Evolutionary conservation across 2,113 vertebrate species (phyloP), one percentile per base, ranked within the genome.

Genomic region (Bombycilla garrulus): DNA sequence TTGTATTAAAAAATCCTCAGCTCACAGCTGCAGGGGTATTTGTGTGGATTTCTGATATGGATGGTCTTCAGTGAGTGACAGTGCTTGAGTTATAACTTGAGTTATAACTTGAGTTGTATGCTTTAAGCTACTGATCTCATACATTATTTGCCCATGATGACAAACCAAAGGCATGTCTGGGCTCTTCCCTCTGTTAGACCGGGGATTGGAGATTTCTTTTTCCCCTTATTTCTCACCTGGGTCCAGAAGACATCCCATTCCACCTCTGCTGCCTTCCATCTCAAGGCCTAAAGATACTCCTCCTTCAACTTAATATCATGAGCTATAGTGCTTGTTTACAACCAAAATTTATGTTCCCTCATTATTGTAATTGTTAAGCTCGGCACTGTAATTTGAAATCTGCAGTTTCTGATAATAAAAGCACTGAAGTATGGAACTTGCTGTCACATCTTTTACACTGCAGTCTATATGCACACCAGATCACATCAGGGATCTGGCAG

Each of bases 321-420:
- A 93, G 26, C 45, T 71, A n/a, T 1, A 64, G 53, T 13, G 25
- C 77, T 93, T 2, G 0, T 91, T 86, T 91, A 67, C 65, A 77
- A 56, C 26, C 79, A 62, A 81, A 91, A 86, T 89, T 89, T 86
- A 89, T 11, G 1, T 56, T 72, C 65, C 16, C 69, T 89, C 44
- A 12, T 93, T 71, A 72, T 24, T 76, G 44, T 61, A 89, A 91
- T 71, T 84, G 69, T 71, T 94, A 61, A 67, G 51, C 91, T 89
- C 20, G 2, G 51, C 45, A 38, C 17, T 33, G 50, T 42, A 76
- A 83, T 86, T 82, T 70, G 50, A 80, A 86, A 95, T 92, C 79
- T 80, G 62, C 57, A 88, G 62, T 29, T 92, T 93, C 36, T 72
- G 74, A 73, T 86, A 82, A 88, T 86, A 80, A 90, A 93, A 81